Percentiles rank a stretch among this genome's conserved stretches.
phyloP scores from a whole-genome alignment of 2,888 invertebrate species.

The Caenorhabditis drosophilae region DNA sequence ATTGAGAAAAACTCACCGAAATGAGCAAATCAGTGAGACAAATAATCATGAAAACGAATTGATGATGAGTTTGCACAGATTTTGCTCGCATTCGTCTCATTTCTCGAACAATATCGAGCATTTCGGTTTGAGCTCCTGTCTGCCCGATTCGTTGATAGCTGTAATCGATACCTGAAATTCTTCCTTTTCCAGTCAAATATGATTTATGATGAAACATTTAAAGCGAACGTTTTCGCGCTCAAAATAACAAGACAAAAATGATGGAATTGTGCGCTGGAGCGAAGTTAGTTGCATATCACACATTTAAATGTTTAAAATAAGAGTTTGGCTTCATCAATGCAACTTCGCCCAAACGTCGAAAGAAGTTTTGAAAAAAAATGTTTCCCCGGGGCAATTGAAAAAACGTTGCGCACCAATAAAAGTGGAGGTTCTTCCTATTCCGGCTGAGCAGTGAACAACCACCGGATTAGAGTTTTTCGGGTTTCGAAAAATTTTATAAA shows the following conservation, averaged over 20 bases:
- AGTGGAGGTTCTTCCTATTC: conserved; percentile 47
- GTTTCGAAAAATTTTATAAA: conserved; percentile 13
- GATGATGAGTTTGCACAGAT: conserved; percentile 19
- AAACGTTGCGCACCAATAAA: conserved; percentile 18
- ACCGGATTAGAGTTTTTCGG: conserved; percentile 4
- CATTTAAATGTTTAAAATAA: too few species aligned
- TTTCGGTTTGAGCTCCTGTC: not conserved
- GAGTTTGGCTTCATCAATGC: too few species aligned
- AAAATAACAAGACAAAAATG: too few species aligned
- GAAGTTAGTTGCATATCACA: too few species aligned
- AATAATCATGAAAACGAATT: conserved; percentile 22
- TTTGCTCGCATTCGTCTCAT: conserved; percentile 21
- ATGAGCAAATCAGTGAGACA: conserved; percentile 14
- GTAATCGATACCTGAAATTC: too few species aligned
- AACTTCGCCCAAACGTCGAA: too few species aligned
- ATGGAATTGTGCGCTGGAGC: too few species aligned
- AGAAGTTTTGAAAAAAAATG: too few species aligned
- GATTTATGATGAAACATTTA: too few species aligned
- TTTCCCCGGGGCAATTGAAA: too few species aligned
- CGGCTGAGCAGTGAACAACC: conserved; percentile 53
- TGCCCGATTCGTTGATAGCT: conserved; percentile 17
- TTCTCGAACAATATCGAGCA: conserved; percentile 13
- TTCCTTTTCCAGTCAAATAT: too few species aligned
- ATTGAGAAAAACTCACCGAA: conserved; percentile 7
- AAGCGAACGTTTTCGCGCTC: too few species aligned